Base-by-base conservation (phyloP, 2,113 vertebrate genomes). In the Machaerirhynchus nigripectus region DNA sequence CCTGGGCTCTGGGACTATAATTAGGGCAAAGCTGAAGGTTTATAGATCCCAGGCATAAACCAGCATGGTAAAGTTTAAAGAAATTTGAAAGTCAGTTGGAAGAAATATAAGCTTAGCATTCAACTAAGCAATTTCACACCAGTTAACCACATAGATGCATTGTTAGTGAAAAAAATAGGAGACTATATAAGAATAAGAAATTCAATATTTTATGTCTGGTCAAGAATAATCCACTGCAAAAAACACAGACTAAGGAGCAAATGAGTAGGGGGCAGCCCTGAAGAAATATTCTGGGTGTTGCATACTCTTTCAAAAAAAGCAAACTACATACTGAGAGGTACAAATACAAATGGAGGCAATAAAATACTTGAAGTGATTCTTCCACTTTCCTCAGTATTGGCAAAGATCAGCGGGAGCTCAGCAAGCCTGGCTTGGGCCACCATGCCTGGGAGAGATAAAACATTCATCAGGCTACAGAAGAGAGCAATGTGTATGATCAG, bases 1-100 rank as follows among this genome's bases (percentile, higher is more conserved):
- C 93, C 87, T 95, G 93, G 40, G n/a, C 83, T 87, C 56, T 74
- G 65, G 26, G 56, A 57, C 92, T 82, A 28, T 57, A 65, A 94
- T 74, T 68, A 84, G 71, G 92, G 55, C 46, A 96, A 86, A 92
- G 71, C 64, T 87, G 89, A 82, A 78, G 26, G 67, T 92, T 95
- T 94, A 55, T 55, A 93, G 77, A 78, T 81, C 35, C 56, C 44
- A 42, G 64, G 63, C 31, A 95, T 83, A 89, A 89, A 92, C n/a
- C 53, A 80, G 44, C 3, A 2, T 24, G 30, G 50, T 60, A 74
- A 76, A 94, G 28, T 44, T 79, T 22, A 4, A 47, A 78, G 61
- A 81, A 57, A n/a, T 2, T 2, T 42, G 60, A 35, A 74, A 73
- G 53, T 24, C 80, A 80, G 26, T 19, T 70, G 52, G 17, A 81